Percentiles rank a stretch among this genome's conserved stretches.
Conservation (phyloP, 53 echinoderm and acorn worm genomes). For the Zoroaster sp. region DNA sequence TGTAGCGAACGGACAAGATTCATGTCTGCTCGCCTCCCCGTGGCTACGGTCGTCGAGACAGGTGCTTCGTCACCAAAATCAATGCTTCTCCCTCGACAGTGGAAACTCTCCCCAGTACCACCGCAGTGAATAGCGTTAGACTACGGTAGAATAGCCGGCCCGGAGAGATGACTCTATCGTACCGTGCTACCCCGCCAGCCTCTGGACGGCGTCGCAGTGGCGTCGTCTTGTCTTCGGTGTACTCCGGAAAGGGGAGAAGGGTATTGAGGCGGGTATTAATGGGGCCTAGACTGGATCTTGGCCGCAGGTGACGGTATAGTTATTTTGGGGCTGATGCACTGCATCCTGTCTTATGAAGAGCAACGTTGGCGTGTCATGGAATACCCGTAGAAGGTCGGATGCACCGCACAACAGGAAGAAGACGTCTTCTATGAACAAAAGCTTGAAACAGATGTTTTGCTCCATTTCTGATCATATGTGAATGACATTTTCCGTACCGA, state of each 20-base stretch:
- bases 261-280: neutral
- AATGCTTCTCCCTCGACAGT: constrained; percentile 13
- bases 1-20: constrained; percentile 45
- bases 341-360: neutral
- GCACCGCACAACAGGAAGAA: neutral
- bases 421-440: neutral
- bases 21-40: constrained; percentile 48
- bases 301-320: constrained; percentile 32
- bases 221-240: constrained; percentile 37
- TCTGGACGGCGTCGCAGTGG: neutral
- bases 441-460: constrained; percentile 23
- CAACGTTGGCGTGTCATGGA: neutral
- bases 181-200: neutral
- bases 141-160: constrained; percentile 43
- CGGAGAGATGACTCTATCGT: constrained; percentile 13
- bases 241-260: neutral
- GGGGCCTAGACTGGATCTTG: constrained; percentile 4
- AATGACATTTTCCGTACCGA: no score
- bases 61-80: constrained; percentile 51
- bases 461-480: neutral
- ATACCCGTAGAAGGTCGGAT: neutral
- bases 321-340: constrained; percentile 22
- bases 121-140: constrained; percentile 53
- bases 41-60: constrained; percentile 28
- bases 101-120: neutral